Percentiles rank a stretch among this genome's conserved stretches.
Evolutionary conservation across 1,140 invertebrate species (phyloP).

Genomic region (Mesaphorura yosii): DNA sequence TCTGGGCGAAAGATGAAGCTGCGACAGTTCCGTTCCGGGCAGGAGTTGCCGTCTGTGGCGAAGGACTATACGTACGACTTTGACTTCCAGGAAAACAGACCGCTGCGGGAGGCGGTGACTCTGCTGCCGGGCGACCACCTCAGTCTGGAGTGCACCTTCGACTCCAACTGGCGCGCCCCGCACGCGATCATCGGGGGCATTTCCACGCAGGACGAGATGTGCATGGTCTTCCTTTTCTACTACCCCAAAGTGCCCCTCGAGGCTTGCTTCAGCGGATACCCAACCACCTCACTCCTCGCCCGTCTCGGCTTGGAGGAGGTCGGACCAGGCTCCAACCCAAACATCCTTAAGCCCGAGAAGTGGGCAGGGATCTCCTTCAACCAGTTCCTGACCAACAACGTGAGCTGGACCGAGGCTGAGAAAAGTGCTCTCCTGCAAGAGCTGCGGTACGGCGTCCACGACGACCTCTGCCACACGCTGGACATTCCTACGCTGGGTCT

Average conservation of each 20-base stretch:
- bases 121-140: constrained; percentile 4
- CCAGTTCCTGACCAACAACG: background rate
- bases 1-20: constrained; percentile 47
- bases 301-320: background rate
- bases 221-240: background rate
- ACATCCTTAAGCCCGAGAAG: background rate
- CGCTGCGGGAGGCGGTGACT: background rate
- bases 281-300: background rate
- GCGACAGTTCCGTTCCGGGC: constrained; percentile 48
- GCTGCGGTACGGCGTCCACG: background rate
- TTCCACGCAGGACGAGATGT: background rate
- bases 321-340: too few species aligned
- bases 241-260: background rate
- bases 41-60: constrained; percentile 51
- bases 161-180: too few species aligned
- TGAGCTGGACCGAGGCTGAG: background rate
- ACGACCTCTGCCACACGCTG: too few species aligned
- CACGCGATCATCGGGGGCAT: background rate
- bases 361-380: background rate
- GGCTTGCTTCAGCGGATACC: background rate
- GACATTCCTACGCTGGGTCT: background rate
- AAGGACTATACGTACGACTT: constrained; percentile 54
- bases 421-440: background rate
- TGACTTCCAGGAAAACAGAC: constrained; percentile 43
- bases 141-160: background rate